Evolutionary conservation across 2,888 invertebrate genomes (phyloP), one percentile per base, ranked within the genome.

Genomic region (Sipunculus nudus): DNA sequence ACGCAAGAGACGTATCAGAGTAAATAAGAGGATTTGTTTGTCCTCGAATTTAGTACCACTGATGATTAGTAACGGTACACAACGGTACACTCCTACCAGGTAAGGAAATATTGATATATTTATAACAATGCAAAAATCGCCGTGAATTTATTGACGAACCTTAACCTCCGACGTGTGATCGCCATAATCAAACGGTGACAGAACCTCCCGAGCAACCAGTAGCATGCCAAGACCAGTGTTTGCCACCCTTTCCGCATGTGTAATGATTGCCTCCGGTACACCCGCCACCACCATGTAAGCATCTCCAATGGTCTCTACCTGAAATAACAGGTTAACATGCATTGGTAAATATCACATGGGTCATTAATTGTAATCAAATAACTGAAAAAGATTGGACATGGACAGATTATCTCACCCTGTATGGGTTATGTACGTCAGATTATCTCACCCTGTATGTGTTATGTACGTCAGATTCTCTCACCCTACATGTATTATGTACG

Each of bases 231-330:
- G 63, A n/a, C 77, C 72, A 43, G 76, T 76, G 65, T 75, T 73
- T 19, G 76, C 75, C 13, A 79, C 73, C 0, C 73, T 68, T 28
- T 74, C 69, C 1, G 75, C 77, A 53, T 79, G 76, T 23, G 60
- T 59, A 1, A 48, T 46, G 8, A 72, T 68, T 38, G 55, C 50
- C n/a, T 70, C 70, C 1, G 77, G 78, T 0, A 73, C 74, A 0
- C 77, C 77, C 40, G 71, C 68, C 1, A 77, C 74, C 10, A 76
- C 70, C 75, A 77, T 74, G 57, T 77, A 78, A 6, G 77, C 78
- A 54, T 78, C 78, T 0, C 76, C 77, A 6, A 77, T 71, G 3
- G 75, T 71, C 50, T 76, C 75, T n/a, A 77, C 75, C 75, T 75
- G 46, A 1, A 60, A 53, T 16, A 40, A 23, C 31, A 25, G 16